These are phyloP conservation scores for Heteractis magnifica DNA, from an alignment of 92 coral and sea anemone genomes.

Conservation along the genomic window DNA sequence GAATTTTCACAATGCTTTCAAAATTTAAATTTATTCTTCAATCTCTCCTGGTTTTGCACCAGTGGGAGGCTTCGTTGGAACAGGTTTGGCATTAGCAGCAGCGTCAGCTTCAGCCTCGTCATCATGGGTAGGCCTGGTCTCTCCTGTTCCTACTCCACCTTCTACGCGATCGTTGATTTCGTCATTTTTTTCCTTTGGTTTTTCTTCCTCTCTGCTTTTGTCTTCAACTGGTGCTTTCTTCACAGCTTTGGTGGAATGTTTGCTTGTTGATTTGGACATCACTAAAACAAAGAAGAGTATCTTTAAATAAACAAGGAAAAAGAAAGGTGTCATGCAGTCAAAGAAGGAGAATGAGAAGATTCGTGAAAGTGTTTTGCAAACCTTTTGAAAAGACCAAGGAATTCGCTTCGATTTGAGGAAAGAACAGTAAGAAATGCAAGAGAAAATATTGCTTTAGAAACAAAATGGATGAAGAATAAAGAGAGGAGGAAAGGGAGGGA, in stretches of 20 bases:
- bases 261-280: background rate
- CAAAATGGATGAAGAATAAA: too few relatives aligned
- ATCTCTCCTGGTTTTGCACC: slow-evolving; percentile 5
- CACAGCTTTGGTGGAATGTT: background rate
- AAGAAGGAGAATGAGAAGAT: background rate
- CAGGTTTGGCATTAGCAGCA: background rate
- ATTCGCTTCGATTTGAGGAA: too few relatives aligned
- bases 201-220: background rate
- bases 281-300: background rate
- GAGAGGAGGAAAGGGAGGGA: too few relatives aligned
- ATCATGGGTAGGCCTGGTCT: background rate
- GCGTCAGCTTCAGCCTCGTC: background rate
- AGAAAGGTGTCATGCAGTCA: background rate
- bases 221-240: background rate
- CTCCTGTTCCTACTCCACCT: background rate
- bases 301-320: too few relatives aligned
- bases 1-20: background rate
- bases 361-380: background rate
- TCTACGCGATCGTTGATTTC: slow-evolving; percentile 6
- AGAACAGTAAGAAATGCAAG: too few relatives aligned
- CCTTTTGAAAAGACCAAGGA: too few relatives aligned
- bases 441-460: too few relatives aligned
- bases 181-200: background rate
- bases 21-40: background rate
- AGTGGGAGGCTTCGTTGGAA: background rate